These are phyloP conservation scores for Ochropleura leucogaster DNA, from an alignment of 2,888 invertebrate genomes.

Conservation along the genomic window DNA sequence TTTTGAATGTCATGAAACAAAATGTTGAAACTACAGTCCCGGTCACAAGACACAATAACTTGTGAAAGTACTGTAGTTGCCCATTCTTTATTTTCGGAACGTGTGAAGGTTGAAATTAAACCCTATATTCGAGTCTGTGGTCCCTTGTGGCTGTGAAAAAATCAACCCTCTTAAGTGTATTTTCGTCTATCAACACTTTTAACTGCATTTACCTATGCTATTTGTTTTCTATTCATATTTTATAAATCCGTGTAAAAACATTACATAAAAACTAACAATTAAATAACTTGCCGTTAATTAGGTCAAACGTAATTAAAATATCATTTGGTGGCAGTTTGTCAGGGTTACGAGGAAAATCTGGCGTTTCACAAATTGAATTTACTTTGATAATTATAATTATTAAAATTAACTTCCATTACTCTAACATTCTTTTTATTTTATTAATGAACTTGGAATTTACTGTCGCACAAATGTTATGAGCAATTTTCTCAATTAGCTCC, in stretches of 20 bases:
- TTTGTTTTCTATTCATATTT: neutral
- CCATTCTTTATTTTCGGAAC: too few relatives aligned
- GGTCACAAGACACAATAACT: too few relatives aligned
- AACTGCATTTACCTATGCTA: neutral
- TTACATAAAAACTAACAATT: neutral
- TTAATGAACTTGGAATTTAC: neutral
- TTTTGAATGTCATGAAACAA: too few relatives aligned
- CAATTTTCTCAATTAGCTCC: neutral
- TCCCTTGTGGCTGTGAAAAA: too few relatives aligned
- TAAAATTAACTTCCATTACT: constrained; percentile 19
- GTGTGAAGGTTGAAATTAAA: too few relatives aligned
- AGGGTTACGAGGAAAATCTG: constrained; percentile 16
- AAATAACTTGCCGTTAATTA: constrained; percentile 8
- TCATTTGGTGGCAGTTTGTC: constrained; percentile 15
- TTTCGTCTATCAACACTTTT: neutral
- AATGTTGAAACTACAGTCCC: too few relatives aligned
- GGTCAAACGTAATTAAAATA: constrained; percentile 38
- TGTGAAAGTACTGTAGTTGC: too few relatives aligned
- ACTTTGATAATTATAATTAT: constrained; percentile 11
- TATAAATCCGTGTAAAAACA: neutral
- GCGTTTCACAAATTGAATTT: constrained; percentile 16
- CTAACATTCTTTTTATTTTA: neutral
- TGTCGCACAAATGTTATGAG: neutral
- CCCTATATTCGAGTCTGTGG: too few relatives aligned
- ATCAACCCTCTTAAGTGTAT: too few relatives aligned